Base-by-base conservation (phyloP, 1,140 invertebrate species). In the Camponotus pennsylvanicus region DNA sequence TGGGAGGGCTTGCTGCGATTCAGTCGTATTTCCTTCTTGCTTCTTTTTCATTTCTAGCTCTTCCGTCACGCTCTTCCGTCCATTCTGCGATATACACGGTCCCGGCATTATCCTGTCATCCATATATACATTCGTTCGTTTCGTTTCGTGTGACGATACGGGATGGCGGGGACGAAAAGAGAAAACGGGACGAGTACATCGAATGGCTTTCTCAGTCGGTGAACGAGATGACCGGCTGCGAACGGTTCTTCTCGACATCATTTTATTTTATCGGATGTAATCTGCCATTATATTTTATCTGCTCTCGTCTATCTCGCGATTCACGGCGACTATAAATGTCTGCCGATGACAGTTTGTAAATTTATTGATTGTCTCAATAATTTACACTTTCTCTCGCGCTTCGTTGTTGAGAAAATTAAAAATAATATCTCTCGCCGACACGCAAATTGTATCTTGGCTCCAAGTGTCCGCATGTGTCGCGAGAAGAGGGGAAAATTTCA, bases 1-100 rank as follows among this genome's bases (percentile, higher is more conserved):
- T 91, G 89, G 87, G 89, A 85, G 91, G 87, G 85, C 91, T 90
- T 63, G 61, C 87, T 63, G 82, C 87, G 87, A 90, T 87, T 91
- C 87, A 85, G 57, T 86, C 84, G 37, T 75, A 86, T 64, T 78
- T 76, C 18, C 52, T 6, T 18, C 27, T 66, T 32, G 13, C 13
- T 34, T 18, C 40, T 32, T 55, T 78, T 69, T 45, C 45, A 49
- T 70, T 67, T 73, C 18, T 40, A 57, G 57, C 61, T 77, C 78
- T 63, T 75, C 45, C 76, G 52, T 34, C 61, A 64, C 61, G 52
- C 63, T 83, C 52, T 69, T 87, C 80, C 86, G 80, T 77, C 13
- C 63, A 55, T 57, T 66, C 40, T 40, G 49, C 55, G 64, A 49
- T 85, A 78, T 77, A 85, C 80, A 85, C 80, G 73, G 34, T 85